Base-by-base conservation (phyloP, 2,113 vertebrate genomes). In the Trematocara stigmaticum region DNA sequence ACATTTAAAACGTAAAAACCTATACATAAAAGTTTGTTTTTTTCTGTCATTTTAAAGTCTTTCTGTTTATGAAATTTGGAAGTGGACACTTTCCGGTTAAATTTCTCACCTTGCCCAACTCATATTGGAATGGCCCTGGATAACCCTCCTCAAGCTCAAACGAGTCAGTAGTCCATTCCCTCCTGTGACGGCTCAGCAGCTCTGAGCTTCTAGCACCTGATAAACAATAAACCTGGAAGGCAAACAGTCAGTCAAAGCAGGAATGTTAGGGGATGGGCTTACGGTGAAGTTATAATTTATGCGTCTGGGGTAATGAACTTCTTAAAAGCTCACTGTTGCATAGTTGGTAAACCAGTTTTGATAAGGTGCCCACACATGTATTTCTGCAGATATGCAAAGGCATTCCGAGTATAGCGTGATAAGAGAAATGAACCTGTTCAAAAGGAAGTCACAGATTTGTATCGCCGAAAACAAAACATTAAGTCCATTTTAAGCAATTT, bases 121-220 rank as follows among this genome's bases (percentile, higher is more conserved):
- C 52, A n/a, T 95, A 95, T 4, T 95, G 95, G 34, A 94, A 94
- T 2, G 94, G 95, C 4, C 95, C 95, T 3, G 74, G 82, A 51
- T 95, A 49, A 45, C 16, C 94, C 85, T 95, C 94, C 78, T 93
- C 93, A 6, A 95, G 89, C 2, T 79, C 55, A 66, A 95, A 95
- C 1, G 91, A 89, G 56, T 84, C 85, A 10, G 93, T 90, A 29
- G 95, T 94, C 95, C 95, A 95, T 4, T 34, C 1, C 47, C 95
- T 83, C 81, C 55, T 93, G 18, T 94, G 88, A 10, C 91, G 93
- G 29, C 55, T 89, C 26, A 86, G 87, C 45, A 47, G 7, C 13
- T 86, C 85, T 35, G 91, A 90, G 51, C 84, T 82, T 12, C 59
- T 3, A 13, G 76, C 29, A 45, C 69, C 47, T 52, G 84, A 47